These are phyloP conservation scores for Prietella phreatophila DNA, from an alignment of 2,113 vertebrate genomes.

Conservation along the genomic window DNA sequence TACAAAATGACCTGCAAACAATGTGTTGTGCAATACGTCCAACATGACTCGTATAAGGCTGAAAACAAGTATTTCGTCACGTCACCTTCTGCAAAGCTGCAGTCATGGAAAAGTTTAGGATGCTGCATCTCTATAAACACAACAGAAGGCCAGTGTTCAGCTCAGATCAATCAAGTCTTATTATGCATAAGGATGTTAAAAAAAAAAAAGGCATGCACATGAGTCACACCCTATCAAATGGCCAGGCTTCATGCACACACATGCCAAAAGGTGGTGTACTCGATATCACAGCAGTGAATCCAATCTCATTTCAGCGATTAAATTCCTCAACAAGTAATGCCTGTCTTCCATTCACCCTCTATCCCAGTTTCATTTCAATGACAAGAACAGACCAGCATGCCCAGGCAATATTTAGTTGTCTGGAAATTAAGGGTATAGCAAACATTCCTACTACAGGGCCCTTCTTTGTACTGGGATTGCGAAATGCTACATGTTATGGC, in stretches of 20 bases:
- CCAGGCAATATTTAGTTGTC: neutral
- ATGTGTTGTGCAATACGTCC: neutral
- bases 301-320: neutral
- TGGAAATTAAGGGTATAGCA: neutral
- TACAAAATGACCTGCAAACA: neutral
- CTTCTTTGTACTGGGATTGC: neutral
- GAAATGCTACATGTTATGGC: neutral
- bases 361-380: neutral
- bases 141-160: neutral
- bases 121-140: neutral
- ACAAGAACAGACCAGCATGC: neutral
- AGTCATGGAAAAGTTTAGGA: neutral
- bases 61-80: neutral
- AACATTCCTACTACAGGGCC: neutral
- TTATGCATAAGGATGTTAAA: neutral
- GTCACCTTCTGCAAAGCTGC: neutral
- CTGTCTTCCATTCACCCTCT: neutral
- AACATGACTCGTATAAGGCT: neutral
- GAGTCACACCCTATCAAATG: too few relatives aligned
- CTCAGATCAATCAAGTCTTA: neutral
- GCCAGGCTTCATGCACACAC: neutral
- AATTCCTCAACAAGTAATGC: neutral
- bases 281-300: neutral
- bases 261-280: neutral
- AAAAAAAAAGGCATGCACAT: neutral